Evolutionary conservation across 2,888 invertebrate genomes (phyloP).

Genomic region (Balanococcus diminutus): DNA sequence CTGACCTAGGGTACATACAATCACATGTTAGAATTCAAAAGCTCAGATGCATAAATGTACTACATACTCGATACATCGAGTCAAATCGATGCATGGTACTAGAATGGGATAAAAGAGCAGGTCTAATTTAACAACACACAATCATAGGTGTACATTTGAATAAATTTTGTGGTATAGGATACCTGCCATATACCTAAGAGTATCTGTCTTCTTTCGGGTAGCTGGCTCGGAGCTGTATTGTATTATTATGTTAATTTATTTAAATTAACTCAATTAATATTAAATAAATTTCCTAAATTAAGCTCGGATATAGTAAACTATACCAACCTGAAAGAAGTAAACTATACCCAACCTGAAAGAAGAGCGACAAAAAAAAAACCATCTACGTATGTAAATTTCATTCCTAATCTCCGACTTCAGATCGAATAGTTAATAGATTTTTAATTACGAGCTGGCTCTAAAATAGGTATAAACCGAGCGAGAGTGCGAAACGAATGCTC

Average conservation of each 20-base stretch:
- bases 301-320: not conserved
- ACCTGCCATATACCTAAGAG: not conserved
- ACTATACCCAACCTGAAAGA: too few species aligned
- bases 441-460: not conserved
- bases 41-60: too few species aligned
- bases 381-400: not conserved
- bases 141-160: not conserved
- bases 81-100: too few species aligned
- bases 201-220: not conserved
- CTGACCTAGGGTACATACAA: too few species aligned
- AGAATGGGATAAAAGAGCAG: not conserved
- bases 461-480: not conserved
- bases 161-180: not conserved
- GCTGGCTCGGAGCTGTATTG: not conserved
- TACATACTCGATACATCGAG: too few species aligned
- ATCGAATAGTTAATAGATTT: not conserved
- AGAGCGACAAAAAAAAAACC: not conserved
- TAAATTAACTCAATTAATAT: conserved; percentile 38
- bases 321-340: not conserved
- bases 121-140: not conserved
- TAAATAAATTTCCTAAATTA: conserved; percentile 26
- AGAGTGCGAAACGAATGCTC: not conserved
- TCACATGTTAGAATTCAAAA: too few species aligned
- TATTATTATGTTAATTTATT: conserved; percentile 42
- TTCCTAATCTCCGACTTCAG: not conserved